Conservation (phyloP, 2,797 vertebrate genomes). For the Acanthis flammea region DNA sequence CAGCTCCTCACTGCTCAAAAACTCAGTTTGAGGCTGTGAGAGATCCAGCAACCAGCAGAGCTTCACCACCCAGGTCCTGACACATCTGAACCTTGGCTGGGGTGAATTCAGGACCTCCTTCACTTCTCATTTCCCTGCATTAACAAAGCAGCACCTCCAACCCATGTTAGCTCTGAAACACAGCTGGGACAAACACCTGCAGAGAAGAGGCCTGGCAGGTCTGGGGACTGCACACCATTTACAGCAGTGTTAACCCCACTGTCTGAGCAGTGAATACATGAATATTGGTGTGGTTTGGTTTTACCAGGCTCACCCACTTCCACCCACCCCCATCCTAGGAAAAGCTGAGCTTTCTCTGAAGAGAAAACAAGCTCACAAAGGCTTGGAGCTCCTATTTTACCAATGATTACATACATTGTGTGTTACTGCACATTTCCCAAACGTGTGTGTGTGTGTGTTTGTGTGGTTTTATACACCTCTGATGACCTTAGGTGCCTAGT, state of each 20-base stretch:
- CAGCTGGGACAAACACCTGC: not conserved
- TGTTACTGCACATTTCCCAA: not conserved
- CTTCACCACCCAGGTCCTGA: not conserved
- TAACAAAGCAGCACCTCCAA: not conserved
- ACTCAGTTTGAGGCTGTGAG: not conserved
- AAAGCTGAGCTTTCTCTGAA: not conserved
- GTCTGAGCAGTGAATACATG: not conserved
- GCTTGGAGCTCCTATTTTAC: not conserved
- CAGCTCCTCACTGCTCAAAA: not conserved
- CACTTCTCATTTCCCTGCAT: not conserved
- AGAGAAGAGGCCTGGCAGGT: not conserved
- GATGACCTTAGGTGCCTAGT: accelerated
- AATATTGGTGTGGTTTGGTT: not conserved
- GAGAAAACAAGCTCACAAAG: not conserved
- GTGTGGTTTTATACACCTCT: not conserved
- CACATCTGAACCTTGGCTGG: accelerated
- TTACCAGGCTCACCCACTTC: not conserved
- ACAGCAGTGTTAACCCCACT: not conserved
- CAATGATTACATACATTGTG: accelerated
- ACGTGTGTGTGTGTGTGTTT: accelerated
- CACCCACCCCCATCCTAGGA: not conserved
- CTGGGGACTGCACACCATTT: not conserved
- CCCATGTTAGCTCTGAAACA: not conserved
- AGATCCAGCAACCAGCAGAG: not conserved
- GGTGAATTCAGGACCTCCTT: not conserved